Evolutionary conservation across 2,888 invertebrate genomes (phyloP).

Genomic region (Abrostola tripartita): DNA sequence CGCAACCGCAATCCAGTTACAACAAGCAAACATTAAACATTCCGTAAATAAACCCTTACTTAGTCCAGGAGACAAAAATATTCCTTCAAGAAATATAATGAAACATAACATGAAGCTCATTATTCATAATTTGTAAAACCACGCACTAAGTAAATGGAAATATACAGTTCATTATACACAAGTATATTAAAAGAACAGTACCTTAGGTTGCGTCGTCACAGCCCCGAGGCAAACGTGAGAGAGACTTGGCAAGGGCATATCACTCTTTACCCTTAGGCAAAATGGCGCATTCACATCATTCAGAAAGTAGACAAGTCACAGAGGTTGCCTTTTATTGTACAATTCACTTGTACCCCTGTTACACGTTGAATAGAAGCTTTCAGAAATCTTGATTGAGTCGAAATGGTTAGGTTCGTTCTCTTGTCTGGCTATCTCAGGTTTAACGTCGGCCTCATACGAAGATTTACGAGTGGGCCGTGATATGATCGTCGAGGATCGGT

Average conservation of each 20-base stretch:
- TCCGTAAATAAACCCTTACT: conserved; percentile 14
- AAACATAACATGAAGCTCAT: conserved; percentile 40
- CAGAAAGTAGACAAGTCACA: conserved; percentile 42
- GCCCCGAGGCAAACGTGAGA: conserved; percentile 46
- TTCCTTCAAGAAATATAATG: conserved; percentile 12
- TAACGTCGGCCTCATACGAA: conserved; percentile 39
- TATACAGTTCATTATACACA: conserved; percentile 17
- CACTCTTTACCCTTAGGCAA: conserved; percentile 54
- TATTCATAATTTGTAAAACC: conserved; percentile 41
- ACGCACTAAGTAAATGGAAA: conserved; percentile 27
- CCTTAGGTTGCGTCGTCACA: conserved; percentile 22
- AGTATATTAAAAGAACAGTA: conserved; percentile 34
- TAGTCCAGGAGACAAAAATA: conserved; percentile 15
- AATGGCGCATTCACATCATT: conserved; percentile 59
- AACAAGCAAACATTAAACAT: conserved; percentile 12
- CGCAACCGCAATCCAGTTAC: background rate
- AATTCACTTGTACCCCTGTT: conserved; percentile 49
- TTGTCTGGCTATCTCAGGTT: conserved; percentile 43
- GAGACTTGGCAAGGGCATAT: conserved; percentile 41
- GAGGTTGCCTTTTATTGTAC: conserved; percentile 48
- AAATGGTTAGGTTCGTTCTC: conserved; percentile 42
- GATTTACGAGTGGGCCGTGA: conserved; percentile 37
- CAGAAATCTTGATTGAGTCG: conserved; percentile 51
- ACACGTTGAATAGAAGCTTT: conserved; percentile 43
- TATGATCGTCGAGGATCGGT: conserved; percentile 26